Evolutionary conservation across 1,140 invertebrate species (phyloP).

Genomic region (Drosophila takahashii): DNA sequence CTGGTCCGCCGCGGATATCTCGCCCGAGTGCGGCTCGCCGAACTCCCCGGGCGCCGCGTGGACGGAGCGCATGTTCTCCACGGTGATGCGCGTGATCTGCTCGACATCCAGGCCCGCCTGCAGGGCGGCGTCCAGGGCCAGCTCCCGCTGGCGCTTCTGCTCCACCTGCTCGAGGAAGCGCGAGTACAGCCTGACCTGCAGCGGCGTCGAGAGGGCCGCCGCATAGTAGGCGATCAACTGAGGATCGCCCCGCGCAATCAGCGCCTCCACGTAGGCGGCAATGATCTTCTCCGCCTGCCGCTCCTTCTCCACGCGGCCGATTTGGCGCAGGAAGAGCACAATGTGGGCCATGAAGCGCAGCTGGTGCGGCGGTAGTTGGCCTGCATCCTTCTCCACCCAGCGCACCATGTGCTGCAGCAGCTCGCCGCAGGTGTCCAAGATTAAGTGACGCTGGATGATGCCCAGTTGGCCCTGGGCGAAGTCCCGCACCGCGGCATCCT

Average conservation of each 20-base stretch:
- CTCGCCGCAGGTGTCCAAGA: constrained; percentile 89
- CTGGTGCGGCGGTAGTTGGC: constrained; percentile 85
- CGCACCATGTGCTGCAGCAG: constrained; percentile 87
- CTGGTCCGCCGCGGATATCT: constrained; percentile 65
- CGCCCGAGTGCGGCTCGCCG: constrained; percentile 40
- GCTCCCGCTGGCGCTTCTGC: constrained; percentile 85
- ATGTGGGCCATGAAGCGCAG: constrained; percentile 93
- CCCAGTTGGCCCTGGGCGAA: constrained; percentile 88
- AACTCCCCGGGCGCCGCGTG: constrained; percentile 85
- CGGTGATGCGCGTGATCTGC: constrained; percentile 92
- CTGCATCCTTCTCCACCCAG: constrained; percentile 85
- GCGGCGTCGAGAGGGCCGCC: constrained; percentile 89
- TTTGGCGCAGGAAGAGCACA: constrained; percentile 91
- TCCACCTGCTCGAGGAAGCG: constrained; percentile 89
- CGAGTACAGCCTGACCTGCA: constrained; percentile 92
- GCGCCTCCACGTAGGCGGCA: constrained; percentile 88
- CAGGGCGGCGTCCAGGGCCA: constrained; percentile 89
- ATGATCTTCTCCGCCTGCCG: constrained; percentile 90
- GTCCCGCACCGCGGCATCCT: constrained; percentile 85
- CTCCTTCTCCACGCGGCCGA: constrained; percentile 88
- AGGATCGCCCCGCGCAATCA: constrained; percentile 91
- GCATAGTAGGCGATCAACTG: constrained; percentile 93
- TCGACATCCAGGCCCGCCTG: constrained; percentile 93
- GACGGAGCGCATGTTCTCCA: constrained; percentile 87
- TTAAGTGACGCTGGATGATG: constrained; percentile 91